Percentiles rank a stretch among this genome's conserved stretches.
These are phyloP conservation scores for Microtus richardsoni DNA, from an alignment of 2,113 vertebrate genomes.

Conservation along the genomic window DNA sequence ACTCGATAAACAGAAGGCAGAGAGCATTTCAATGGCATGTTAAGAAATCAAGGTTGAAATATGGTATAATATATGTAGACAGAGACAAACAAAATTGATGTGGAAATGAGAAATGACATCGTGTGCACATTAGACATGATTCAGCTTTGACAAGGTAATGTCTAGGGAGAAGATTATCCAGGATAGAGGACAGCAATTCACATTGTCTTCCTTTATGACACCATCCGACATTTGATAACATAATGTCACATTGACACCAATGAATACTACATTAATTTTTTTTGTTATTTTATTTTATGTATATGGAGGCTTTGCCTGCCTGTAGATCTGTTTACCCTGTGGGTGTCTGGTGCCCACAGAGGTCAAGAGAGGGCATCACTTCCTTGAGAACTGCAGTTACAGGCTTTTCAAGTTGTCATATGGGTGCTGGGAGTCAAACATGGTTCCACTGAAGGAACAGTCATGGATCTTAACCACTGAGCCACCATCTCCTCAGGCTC, in stretches of 20 bases:
- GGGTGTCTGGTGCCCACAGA: background rate
- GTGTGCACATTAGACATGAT: background rate
- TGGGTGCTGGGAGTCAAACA: background rate
- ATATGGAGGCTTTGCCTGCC: background rate
- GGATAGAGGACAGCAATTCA: background rate
- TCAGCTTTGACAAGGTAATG: background rate
- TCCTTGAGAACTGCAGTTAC: background rate
- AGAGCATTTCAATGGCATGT: background rate
- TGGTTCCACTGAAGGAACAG: background rate
- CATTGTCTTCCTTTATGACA: background rate
- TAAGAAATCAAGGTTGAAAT: constrained; percentile 29
- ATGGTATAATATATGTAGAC: background rate
- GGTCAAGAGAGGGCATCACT: background rate
- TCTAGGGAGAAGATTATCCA: background rate
- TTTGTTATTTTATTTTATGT: background rate
- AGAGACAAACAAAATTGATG: background rate
- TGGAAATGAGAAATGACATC: background rate
- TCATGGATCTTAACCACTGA: no score
- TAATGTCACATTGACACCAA: background rate
- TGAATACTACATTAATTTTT: background rate
- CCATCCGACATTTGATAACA: background rate
- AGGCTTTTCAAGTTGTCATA: background rate
- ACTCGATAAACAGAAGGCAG: background rate
- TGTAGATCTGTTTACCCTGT: background rate
- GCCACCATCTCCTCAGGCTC: background rate